Conservation (phyloP, 2,113 vertebrate species). For the Psittacula cyanocephala region DNA sequence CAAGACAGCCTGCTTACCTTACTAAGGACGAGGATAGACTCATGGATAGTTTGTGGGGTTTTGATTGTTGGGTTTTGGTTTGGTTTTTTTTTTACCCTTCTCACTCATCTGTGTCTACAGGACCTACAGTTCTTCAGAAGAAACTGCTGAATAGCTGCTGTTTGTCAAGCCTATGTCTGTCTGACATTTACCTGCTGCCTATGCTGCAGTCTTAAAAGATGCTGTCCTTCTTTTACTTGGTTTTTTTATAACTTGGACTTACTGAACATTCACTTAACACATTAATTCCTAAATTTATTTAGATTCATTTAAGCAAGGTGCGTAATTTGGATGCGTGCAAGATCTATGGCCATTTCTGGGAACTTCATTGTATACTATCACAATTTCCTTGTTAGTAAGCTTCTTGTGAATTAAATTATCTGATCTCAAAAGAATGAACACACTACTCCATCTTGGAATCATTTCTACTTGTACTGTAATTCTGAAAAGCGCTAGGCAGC, state of each 20-base stretch:
- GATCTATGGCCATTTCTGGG: neutral
- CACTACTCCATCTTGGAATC: neutral
- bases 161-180: neutral
- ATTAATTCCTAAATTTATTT: neutral
- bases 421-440: neutral
- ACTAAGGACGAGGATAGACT: neutral
- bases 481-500: neutral
- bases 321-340: neutral
- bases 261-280: neutral
- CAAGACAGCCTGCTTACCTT: neutral
- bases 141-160: neutral
- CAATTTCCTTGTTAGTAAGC: neutral
- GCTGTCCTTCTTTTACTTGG: neutral
- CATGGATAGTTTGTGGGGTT: neutral
- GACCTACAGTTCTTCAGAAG: neutral
- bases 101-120: neutral
- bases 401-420: neutral
- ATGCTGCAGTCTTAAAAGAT: neutral
- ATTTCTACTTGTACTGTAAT: neutral
- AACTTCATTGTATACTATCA: neutral
- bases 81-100: neutral
- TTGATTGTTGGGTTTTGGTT: neutral
- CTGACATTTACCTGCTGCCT: neutral
- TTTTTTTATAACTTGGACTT: neutral
- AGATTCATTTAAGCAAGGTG: neutral